Conservation (phyloP, 92 coral and sea anemone species). For the Metridium senile region DNA sequence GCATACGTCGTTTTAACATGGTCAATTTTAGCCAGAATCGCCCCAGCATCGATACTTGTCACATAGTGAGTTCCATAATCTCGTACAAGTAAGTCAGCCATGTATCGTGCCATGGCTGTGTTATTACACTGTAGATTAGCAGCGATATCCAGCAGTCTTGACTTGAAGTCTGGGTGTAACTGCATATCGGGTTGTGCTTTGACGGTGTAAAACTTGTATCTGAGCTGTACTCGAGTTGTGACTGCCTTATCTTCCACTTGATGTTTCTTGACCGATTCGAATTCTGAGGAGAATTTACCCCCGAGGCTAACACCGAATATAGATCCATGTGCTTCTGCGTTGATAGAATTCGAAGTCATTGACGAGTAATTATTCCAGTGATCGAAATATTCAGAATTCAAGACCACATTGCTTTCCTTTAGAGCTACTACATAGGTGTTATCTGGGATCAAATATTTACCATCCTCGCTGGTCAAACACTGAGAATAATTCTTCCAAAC, state of each 20-base stretch:
- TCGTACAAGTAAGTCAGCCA: conserved; percentile 80
- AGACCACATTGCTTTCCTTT: conserved; percentile 72
- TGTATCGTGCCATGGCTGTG: conserved; percentile 78
- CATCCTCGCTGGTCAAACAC: conserved; percentile 81
- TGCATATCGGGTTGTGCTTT: conserved; percentile 74
- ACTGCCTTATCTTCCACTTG: conserved; percentile 88
- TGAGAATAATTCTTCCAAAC: conserved; percentile 68
- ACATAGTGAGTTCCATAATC: conserved; percentile 92
- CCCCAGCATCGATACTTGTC: conserved; percentile 90
- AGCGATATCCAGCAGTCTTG: conserved; percentile 86
- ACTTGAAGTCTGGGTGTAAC: conserved; percentile 79
- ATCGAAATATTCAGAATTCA: conserved; percentile 67
- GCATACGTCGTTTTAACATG: conserved; percentile 56
- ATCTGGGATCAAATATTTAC: conserved; percentile 79
- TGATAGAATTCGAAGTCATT: conserved; percentile 71
- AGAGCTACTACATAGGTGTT: conserved; percentile 64
- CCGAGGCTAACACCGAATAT: conserved; percentile 51
- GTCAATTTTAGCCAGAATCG: conserved; percentile 83
- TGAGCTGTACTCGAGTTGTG: conserved; percentile 85
- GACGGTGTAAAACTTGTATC: conserved; percentile 68
- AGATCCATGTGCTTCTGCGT: conserved; percentile 57
- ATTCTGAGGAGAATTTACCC: conserved; percentile 77
- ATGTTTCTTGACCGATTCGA: conserved; percentile 73
- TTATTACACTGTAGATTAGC: conserved; percentile 85
- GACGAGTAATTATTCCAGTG: conserved; percentile 85